phyloP scores from a whole-genome alignment of 35 echinoderm and acorn worm genomes.

The Lytechinus variegatus region DNA sequence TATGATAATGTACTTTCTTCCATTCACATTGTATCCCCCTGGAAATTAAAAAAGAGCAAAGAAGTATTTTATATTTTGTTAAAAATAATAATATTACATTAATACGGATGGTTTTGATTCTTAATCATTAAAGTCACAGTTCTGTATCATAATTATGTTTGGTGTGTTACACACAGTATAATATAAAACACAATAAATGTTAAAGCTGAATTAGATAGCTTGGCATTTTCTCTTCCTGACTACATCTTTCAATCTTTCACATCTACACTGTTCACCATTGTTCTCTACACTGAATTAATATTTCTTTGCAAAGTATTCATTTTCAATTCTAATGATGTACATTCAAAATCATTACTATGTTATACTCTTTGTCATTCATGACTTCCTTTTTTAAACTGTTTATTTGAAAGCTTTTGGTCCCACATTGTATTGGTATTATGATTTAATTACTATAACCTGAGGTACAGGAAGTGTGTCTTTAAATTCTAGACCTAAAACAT shows the following conservation, averaged over 20 bases:
- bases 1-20: too few species aligned
- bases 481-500: not conserved
- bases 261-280: not conserved
- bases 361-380: not conserved
- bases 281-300: not conserved
- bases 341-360: not conserved
- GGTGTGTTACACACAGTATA: too few species aligned
- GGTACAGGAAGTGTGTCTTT: not conserved
- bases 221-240: not conserved
- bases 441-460: not conserved
- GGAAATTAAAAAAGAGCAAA: too few species aligned
- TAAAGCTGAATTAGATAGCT: too few species aligned
- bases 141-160: too few species aligned
- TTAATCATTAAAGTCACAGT: too few species aligned
- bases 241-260: not conserved
- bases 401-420: not conserved
- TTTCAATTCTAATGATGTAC: not conserved
- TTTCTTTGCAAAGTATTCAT: not conserved
- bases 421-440: not conserved
- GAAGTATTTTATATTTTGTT: too few species aligned
- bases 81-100: too few species aligned
- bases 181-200: too few species aligned
- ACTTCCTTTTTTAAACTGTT: not conserved
- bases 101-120: too few species aligned
- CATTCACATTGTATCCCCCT: too few species aligned